Base-by-base conservation (phyloP, 1,140 invertebrate species). In the Halictus rubicundus region DNA sequence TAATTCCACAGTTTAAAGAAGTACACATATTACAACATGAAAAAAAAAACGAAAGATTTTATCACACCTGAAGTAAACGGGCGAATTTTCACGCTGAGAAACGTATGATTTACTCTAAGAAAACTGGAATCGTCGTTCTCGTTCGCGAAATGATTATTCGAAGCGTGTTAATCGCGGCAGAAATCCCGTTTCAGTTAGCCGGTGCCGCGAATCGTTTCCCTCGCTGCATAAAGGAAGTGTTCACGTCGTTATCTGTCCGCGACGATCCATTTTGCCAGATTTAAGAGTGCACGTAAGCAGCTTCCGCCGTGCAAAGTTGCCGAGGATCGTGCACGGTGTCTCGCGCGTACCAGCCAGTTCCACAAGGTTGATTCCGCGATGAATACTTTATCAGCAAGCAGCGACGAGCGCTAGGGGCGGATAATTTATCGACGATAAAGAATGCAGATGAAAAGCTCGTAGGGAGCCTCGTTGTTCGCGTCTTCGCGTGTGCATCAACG, bases 351-450 rank as follows among this genome's bases (percentile, higher is more conserved):
- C 49, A 54, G 42, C 42, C 42, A 57, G 54, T 63, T 61, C 42
- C 42, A 19, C 68, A 12, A 61, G 60, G 66, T 82, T 85, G 83
- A 85, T 82, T 85, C 74, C 52, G 46, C 70, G 83, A 84, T 85
- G 78, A 85, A 85, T 86, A 85, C 75, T 85, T 85, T 82, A 85
- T 85, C 81, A 85, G 32, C 32, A 32, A 12, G 75, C 19, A 32
- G 42, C 71, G 71, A 54, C 54, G 39, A 42, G 68, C 39, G 16
- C 42, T 19, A 23, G 19, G 21, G 63, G 71, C 59, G 70, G 80
- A 85, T 76, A 82, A 85, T 85, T 86, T 85, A 79, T 86, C 80
- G 80, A 64, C 39, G 60, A 81, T 74, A 63, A 82, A 82, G 63
- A 78, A 74, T 64, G 61, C 68, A 78, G 63, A 85, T 76, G 83